These are phyloP conservation scores for Acipenser oxyrinchus DNA, from an alignment of 2,797 vertebrate species.

Conservation along the genomic window DNA sequence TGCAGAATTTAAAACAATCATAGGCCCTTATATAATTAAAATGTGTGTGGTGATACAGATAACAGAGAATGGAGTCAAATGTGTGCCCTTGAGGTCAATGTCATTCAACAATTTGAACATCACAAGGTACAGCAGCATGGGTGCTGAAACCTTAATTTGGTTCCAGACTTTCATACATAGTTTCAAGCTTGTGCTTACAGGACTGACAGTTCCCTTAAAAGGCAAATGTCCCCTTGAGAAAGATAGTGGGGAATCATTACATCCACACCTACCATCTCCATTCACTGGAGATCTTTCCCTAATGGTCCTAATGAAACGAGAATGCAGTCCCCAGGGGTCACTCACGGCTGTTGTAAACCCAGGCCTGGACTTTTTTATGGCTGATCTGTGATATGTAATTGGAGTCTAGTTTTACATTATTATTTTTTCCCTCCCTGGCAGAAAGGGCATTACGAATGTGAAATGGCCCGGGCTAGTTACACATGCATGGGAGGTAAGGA, in stretches of 20 bases:
- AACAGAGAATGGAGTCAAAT: too few relatives aligned
- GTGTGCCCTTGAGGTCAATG: too few relatives aligned
- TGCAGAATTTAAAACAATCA: too few relatives aligned
- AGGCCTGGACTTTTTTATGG: neutral
- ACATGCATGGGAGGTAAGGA: slow-evolving; percentile 27
- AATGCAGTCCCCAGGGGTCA: neutral
- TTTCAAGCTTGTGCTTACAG: too few relatives aligned
- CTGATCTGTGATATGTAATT: slow-evolving; percentile 5
- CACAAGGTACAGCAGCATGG: too few relatives aligned
- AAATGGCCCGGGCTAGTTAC: neutral
- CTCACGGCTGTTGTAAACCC: neutral
- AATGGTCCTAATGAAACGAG: neutral
- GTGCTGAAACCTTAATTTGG: too few relatives aligned
- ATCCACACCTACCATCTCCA: neutral
- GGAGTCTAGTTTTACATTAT: slow-evolving; percentile 9
- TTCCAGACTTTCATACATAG: too few relatives aligned
- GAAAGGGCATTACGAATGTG: slow-evolving; percentile 2
- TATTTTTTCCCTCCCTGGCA: slow-evolving; percentile 1
- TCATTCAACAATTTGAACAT: too few relatives aligned
- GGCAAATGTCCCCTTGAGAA: neutral
- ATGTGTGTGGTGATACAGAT: too few relatives aligned
- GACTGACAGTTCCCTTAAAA: neutral
- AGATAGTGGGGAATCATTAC: neutral
- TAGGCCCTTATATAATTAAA: too few relatives aligned
- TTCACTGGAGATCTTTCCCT: neutral